Evolutionary conservation across 92 coral and sea anemone genomes (phyloP), one percentile per base, ranked within the genome.

Genomic region (Phenganax stokvisi): DNA sequence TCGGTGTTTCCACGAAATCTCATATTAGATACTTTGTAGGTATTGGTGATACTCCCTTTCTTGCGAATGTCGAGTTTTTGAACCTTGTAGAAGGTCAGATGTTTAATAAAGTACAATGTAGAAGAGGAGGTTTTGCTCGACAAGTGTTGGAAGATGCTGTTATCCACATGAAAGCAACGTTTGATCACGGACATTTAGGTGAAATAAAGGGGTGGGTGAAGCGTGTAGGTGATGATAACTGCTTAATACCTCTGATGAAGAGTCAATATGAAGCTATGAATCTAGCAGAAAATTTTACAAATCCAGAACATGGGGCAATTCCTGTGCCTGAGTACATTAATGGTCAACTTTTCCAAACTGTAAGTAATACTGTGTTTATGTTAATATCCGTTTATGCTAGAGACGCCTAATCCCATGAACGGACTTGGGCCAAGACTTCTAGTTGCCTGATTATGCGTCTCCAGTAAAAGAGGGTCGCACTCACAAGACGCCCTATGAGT

Each of bases 41-140:
- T 30, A 9, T 27, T 25, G 51, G 0, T 9, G 77, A 54, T 72
- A 7, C 56, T 25, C 82, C 72, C 3, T 7, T 12, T 7, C 6
- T 64, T 0, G 72, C 60, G 29, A 17, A 16, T 0, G 72, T 78
- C 3, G 82, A 60, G 57, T 78, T 78, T 51, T 16, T 44, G 11
- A 78, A 78, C 51, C 72, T 78, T 7, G 53, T 12, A 51, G 68
- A 78, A 28, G 54, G 63, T 53, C 51, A 28, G 52, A 51, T 61
- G n/a, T 78, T 78, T 53, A 72, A 78, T 4, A 78, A 78, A 63
- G 82, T 78, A 8, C 82, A 78, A 78, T 10, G 72, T 15, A 44
- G 82, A 61, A 28, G 11, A 51, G 82, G 82, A 1, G 73, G 73
- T 9, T 6, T 9, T 27, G 70, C 82, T 9, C 51, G 55, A 0